Percentiles rank a stretch among this genome's conserved stretches.
Conservation (phyloP, 2,797 vertebrate species). For the Tiaroga cobitis region DNA sequence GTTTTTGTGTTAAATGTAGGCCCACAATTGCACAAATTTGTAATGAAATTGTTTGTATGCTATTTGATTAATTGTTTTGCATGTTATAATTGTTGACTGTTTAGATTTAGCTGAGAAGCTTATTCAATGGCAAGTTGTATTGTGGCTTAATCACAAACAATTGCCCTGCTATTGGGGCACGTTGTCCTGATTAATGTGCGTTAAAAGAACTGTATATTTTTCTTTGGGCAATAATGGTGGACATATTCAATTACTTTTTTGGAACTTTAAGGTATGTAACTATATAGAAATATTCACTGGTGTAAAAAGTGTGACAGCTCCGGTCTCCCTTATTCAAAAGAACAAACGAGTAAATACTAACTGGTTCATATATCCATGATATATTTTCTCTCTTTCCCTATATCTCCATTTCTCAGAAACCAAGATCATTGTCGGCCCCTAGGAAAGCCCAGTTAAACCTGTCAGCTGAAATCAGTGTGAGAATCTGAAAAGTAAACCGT, state of each 20-base stretch:
- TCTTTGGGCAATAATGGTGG: background rate
- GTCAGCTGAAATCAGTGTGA: constrained; percentile 57
- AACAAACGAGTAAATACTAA: constrained; percentile 28
- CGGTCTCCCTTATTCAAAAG: background rate
- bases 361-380: background rate
- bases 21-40: background rate
- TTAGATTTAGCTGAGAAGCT: background rate
- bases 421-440: constrained; percentile 54
- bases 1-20: background rate
- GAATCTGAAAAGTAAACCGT: constrained; percentile 53
- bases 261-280: background rate
- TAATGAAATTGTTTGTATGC: background rate
- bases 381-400: constrained; percentile 10
- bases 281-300: background rate
- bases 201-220: background rate
- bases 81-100: background rate
- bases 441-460: constrained; percentile 57
- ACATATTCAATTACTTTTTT: background rate
- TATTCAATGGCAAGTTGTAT: background rate
- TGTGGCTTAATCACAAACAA: background rate
- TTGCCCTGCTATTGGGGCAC: background rate
- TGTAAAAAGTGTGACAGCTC: background rate
- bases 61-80: background rate
- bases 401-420: constrained; percentile 24
- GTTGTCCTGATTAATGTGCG: background rate